Conservation (phyloP, 1,140 invertebrate species). For the Neoseiulus cucumeris region DNA sequence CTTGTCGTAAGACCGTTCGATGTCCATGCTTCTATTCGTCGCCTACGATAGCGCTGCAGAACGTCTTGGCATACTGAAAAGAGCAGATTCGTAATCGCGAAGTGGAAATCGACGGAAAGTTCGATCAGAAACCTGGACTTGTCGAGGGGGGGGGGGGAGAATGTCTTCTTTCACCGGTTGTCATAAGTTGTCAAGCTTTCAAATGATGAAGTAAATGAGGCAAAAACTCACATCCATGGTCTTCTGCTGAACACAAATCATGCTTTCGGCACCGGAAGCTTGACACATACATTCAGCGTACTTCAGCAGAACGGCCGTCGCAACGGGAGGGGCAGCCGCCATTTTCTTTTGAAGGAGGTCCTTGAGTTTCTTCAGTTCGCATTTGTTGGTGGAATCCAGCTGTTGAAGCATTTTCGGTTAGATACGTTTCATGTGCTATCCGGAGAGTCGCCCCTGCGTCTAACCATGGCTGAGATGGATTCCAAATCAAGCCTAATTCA, state of each 20-base stretch:
- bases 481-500: too few species aligned
- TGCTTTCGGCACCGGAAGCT: not conserved
- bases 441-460: too few species aligned
- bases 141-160: too few species aligned
- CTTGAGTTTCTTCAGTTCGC: not conserved
- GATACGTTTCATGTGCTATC: too few species aligned
- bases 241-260: not conserved
- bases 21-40: not conserved
- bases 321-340: not conserved
- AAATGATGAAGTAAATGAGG: too few species aligned
- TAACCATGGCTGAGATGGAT: too few species aligned
- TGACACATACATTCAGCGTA: constrained; percentile 4
- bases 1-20: too few species aligned
- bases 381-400: not conserved
- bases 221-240: not conserved
- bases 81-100: not conserved
- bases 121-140: too few species aligned
- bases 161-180: too few species aligned
- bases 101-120: too few species aligned
- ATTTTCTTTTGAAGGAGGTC: not conserved
- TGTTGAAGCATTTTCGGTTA: too few species aligned
- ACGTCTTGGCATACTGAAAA: not conserved
- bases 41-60: constrained; percentile 6
- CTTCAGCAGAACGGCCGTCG: not conserved
- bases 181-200: too few species aligned